Evolutionary conservation across 2,888 invertebrate species (phyloP).

Genomic region (Eupithecia pulchellata): DNA sequence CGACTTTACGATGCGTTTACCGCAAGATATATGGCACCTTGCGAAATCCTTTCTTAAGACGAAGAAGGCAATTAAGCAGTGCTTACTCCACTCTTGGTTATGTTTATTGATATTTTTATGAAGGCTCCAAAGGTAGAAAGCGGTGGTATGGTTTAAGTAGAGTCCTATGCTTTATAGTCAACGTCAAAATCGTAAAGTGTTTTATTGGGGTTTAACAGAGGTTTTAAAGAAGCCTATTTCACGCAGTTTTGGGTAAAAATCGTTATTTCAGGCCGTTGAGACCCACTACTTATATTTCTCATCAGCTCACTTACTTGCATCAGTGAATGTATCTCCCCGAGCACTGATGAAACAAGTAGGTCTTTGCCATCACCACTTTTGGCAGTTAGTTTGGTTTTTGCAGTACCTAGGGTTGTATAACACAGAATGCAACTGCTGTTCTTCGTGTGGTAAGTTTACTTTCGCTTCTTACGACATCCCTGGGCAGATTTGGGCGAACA

Average conservation of each 20-base stretch:
- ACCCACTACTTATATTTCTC: not conserved
- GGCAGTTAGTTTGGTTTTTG: not conserved
- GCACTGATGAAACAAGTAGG: not conserved
- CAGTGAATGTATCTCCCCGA: not conserved
- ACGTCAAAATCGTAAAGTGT: slow-evolving; percentile 5
- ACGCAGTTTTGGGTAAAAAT: not conserved
- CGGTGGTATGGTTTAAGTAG: slow-evolving; percentile 18
- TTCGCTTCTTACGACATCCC: too few species aligned
- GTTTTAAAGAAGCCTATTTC: not conserved
- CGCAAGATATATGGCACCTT: slow-evolving; percentile 49
- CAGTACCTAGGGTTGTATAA: not conserved
- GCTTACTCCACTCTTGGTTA: slow-evolving; percentile 42
- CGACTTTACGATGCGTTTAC: slow-evolving; percentile 63
- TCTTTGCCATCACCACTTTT: not conserved
- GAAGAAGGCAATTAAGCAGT: slow-evolving; percentile 44
- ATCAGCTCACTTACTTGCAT: not conserved
- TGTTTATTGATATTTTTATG: slow-evolving; percentile 60
- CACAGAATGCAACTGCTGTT: too few species aligned
- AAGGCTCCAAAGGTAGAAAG: slow-evolving; percentile 31
- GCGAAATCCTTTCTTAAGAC: slow-evolving; percentile 43
- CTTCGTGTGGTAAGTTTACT: too few species aligned
- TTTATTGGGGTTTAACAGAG: not conserved
- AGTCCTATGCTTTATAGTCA: not conserved
- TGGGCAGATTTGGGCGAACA: too few species aligned
- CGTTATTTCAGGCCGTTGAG: not conserved